These are phyloP conservation scores for Teinopalpus imperialis DNA, from an alignment of 2,888 invertebrate species.

Conservation along the genomic window DNA sequence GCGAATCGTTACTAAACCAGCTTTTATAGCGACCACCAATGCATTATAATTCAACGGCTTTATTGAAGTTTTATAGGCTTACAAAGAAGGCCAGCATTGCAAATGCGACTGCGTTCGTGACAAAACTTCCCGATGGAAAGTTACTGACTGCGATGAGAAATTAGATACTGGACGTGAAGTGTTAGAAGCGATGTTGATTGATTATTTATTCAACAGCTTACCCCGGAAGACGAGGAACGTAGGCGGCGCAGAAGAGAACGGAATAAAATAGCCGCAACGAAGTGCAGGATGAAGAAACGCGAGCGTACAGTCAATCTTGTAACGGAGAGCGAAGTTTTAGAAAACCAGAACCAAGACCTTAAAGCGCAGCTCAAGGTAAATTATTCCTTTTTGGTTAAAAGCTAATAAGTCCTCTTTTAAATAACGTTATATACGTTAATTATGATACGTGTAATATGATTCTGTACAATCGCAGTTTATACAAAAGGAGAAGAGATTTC, in stretches of 20 bases:
- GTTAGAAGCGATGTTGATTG: slow-evolving; percentile 22
- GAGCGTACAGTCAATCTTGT: slow-evolving; percentile 93
- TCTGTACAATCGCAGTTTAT: no score
- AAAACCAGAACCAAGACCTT: slow-evolving; percentile 91
- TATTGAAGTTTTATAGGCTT: slow-evolving; percentile 75
- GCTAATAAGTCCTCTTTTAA: no score
- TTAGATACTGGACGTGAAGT: slow-evolving; percentile 36
- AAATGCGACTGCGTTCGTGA: slow-evolving; percentile 61
- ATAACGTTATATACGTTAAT: no score
- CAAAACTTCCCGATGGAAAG: slow-evolving; percentile 68
- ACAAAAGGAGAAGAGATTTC: no score
- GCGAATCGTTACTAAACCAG: slow-evolving; percentile 60
- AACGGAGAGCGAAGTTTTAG: slow-evolving; percentile 92
- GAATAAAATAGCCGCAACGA: slow-evolving; percentile 97
- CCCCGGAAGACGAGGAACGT: slow-evolving; percentile 95
- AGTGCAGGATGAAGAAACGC: slow-evolving; percentile 96
- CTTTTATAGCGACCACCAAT: slow-evolving; percentile 51
- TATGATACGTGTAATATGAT: no score
- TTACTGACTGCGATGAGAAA: slow-evolving; percentile 56
- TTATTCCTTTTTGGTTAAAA: no score
- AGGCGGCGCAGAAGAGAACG: slow-evolving; percentile 92
- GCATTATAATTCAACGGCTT: slow-evolving; percentile 73
- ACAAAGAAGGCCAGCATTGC: slow-evolving; percentile 68
- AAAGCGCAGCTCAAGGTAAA: slow-evolving; percentile 87
- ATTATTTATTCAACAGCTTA: slow-evolving; percentile 80